Percentiles rank a stretch among this genome's conserved stretches.
Evolutionary conservation across 2,888 invertebrate species (phyloP).

Genomic region (Eupithecia subfuscata): DNA sequence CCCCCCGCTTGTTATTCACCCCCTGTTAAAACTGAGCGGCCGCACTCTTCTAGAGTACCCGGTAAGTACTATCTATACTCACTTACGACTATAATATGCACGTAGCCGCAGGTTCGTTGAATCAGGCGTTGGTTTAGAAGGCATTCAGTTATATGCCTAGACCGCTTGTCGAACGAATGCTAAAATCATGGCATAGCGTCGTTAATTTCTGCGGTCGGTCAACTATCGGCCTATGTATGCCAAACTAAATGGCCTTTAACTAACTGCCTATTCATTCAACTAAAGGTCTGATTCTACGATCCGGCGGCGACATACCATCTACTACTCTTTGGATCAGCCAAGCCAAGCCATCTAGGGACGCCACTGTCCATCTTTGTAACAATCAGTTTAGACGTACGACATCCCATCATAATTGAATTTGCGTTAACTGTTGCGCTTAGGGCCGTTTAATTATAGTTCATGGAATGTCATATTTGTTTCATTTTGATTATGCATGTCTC

Average conservation of each 20-base stretch:
- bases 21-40: constrained; percentile 48
- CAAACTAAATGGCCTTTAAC: neutral
- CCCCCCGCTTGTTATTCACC: constrained; percentile 70
- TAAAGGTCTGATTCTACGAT: neutral
- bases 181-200: neutral
- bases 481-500: neutral
- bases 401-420: neutral
- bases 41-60: constrained; percentile 48
- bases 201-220: neutral
- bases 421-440: neutral
- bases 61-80: constrained; percentile 45
- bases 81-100: neutral
- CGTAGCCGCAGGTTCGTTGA: neutral
- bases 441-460: neutral
- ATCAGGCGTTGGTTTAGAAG: neutral
- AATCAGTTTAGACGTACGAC: neutral
- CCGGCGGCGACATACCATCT: neutral
- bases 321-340: neutral
- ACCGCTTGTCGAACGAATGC: neutral
- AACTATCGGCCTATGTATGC: neutral
- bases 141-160: neutral
- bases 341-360: neutral
- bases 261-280: neutral
- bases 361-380: neutral
- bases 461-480: neutral